Percentiles rank a stretch among this genome's conserved stretches.
phyloP scores from a whole-genome alignment of 2,797 vertebrate genomes.

The Rhabdophis nuchalis region DNA sequence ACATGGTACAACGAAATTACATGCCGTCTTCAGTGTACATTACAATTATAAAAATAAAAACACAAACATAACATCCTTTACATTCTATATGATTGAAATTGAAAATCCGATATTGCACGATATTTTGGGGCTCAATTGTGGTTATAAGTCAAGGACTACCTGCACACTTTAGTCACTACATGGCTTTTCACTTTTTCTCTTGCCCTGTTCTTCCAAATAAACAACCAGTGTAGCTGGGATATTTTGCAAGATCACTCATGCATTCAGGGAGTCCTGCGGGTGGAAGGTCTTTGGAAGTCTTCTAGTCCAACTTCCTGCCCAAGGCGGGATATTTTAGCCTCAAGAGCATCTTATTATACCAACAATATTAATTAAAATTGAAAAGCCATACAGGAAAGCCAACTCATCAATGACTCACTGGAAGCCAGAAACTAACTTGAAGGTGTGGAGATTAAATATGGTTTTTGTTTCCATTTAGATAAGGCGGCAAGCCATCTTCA shows the following conservation, averaged over 20 bases:
- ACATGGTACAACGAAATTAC: no score
- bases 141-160: no score
- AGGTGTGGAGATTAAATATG: background rate
- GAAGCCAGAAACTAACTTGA: constrained; percentile 58
- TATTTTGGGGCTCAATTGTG: no score
- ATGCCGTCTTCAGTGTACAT: no score
- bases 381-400: background rate
- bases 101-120: no score
- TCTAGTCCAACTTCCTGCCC: background rate
- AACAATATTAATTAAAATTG: background rate
- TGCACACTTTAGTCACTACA: background rate
- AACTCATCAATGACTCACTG: background rate
- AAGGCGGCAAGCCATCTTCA: background rate
- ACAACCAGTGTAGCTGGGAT: background rate
- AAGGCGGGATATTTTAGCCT: background rate
- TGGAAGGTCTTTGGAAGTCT: background rate
- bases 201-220: background rate
- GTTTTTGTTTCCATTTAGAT: constrained; percentile 40
- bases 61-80: no score
- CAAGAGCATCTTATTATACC: accelerated
- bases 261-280: background rate
- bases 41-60: no score
- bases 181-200: background rate
- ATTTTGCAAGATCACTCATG: background rate
- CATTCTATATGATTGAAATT: no score